Percentiles rank a stretch among this genome's conserved stretches.
Evolutionary conservation across 1,140 invertebrate species (phyloP).

Genomic region (Zaprionus ornatus): DNA sequence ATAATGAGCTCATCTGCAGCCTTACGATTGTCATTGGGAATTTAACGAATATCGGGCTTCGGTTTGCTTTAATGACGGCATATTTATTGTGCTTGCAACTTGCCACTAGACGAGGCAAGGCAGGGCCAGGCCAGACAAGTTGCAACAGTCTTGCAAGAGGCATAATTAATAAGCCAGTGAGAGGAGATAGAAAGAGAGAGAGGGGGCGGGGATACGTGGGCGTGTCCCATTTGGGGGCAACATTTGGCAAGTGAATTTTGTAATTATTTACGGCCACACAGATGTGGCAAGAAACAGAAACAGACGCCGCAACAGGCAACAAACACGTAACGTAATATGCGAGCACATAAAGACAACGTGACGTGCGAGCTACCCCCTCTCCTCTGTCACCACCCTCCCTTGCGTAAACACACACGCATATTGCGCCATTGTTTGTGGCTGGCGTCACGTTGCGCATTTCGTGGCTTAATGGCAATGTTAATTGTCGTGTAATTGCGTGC

Average conservation of each 20-base stretch:
- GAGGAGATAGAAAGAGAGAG: neutral
- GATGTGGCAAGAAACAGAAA: conserved; percentile 30
- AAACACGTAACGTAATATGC: conserved; percentile 35
- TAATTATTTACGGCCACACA: conserved; percentile 53
- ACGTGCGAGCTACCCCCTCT: neutral
- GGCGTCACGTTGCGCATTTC: conserved; percentile 52
- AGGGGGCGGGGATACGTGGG: neutral
- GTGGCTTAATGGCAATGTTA: conserved; percentile 77
- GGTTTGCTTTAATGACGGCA: conserved; percentile 38
- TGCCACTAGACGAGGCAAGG: neutral
- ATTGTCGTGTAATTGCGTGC: conserved; percentile 77
- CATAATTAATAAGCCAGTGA: conserved; percentile 28
- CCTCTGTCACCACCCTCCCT: neutral
- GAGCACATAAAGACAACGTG: conserved; percentile 27
- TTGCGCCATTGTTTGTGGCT: conserved; percentile 31
- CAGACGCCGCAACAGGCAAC: conserved; percentile 21
- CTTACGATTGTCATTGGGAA: conserved; percentile 31
- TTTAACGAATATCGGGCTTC: conserved; percentile 25
- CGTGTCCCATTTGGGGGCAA: conserved; percentile 31
- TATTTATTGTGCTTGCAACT: conserved; percentile 41
- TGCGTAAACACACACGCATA: conserved; percentile 10
- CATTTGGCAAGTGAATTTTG: conserved; percentile 46
- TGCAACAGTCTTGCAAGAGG: neutral
- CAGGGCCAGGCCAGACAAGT: neutral
- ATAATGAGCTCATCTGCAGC: conserved; percentile 25